phyloP scores from a whole-genome alignment of 2,113 vertebrate species.

The Larimichthys polyactis region DNA sequence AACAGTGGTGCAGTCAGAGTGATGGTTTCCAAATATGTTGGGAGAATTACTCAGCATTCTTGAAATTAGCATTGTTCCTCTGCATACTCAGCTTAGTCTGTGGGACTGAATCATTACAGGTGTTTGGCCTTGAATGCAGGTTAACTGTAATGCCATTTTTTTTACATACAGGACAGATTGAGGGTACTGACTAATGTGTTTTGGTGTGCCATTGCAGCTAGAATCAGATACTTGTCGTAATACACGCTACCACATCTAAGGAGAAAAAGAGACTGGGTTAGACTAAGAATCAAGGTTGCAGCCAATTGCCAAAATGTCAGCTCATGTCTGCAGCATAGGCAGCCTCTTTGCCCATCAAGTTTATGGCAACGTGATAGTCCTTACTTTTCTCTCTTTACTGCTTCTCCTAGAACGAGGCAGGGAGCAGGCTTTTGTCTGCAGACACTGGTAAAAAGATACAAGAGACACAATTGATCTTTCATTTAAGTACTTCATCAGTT shows the following conservation, averaged over 20 bases:
- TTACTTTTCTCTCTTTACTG: conserved; percentile 13
- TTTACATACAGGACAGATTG: background rate
- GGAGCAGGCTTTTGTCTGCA: conserved; percentile 49
- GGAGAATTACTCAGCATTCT: conserved; percentile 54
- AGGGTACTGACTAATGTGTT: background rate
- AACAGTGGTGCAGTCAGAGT: conserved; percentile 41
- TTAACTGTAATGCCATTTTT: background rate
- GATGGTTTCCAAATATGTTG: conserved; percentile 43
- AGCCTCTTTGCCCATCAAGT: conserved; percentile 39
- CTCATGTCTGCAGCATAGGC: conserved; percentile 46
- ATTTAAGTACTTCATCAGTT: conserved; percentile 38
- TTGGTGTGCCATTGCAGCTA: conserved; percentile 35
- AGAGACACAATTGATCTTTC: conserved; percentile 23
- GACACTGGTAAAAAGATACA: conserved; percentile 41
- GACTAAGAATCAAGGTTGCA: conserved; percentile 26
- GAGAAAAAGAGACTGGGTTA: conserved; percentile 26
- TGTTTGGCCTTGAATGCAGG: conserved; percentile 17
- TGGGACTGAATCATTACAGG: conserved; percentile 18
- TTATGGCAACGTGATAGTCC: conserved; percentile 59
- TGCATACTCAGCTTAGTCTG: conserved; percentile 20
- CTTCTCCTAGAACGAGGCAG: conserved; percentile 29
- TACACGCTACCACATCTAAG: conserved; percentile 11
- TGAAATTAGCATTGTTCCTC: conserved; percentile 34
- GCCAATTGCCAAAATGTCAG: conserved; percentile 72
- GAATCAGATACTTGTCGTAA: conserved; percentile 52